These are phyloP conservation scores for Carapus acus DNA, from an alignment of 2,797 vertebrate species.

Conservation along the genomic window DNA sequence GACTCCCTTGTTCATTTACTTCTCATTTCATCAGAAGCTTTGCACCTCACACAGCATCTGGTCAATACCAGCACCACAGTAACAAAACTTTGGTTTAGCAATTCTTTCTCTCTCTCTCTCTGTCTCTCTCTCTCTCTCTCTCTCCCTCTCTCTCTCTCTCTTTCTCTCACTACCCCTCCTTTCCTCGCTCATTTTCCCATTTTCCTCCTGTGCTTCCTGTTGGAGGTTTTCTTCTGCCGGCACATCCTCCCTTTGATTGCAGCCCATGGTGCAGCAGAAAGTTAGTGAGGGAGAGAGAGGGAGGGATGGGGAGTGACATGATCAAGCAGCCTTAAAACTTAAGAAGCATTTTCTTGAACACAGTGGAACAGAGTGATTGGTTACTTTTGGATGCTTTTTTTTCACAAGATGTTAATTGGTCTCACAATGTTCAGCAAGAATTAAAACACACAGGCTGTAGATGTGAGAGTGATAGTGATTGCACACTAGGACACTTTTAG, in stretches of 20 bases:
- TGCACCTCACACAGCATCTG: too few relatives aligned
- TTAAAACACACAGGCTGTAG: background rate
- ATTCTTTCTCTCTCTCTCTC: constrained; percentile 12
- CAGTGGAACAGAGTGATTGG: too few relatives aligned
- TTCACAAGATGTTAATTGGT: constrained; percentile 20
- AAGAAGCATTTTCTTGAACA: too few relatives aligned
- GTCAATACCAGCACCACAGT: constrained; percentile 8
- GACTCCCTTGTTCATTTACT: too few relatives aligned
- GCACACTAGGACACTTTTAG: constrained; percentile 48
- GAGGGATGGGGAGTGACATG: constrained; percentile 22
- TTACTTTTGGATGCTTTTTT: too few relatives aligned
- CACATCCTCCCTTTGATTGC: constrained; percentile 49
- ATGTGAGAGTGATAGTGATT: constrained; percentile 24
- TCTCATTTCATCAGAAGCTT: too few relatives aligned
- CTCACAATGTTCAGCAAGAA: constrained; percentile 1
- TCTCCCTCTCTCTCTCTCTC: constrained; percentile 15
- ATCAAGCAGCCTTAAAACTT: constrained; percentile 27
- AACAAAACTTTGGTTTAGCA: too few relatives aligned
- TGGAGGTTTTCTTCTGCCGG: constrained; percentile 34
- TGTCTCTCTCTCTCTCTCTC: constrained; percentile 12
- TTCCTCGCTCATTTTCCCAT: background rate
- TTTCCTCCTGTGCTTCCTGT: constrained; percentile 11
- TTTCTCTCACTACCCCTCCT: background rate
- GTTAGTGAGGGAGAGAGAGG: constrained; percentile 17
- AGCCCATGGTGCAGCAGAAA: constrained; percentile 28